Base-by-base conservation (phyloP, 1,140 invertebrate species). In the Leptopilina boulardi region DNA sequence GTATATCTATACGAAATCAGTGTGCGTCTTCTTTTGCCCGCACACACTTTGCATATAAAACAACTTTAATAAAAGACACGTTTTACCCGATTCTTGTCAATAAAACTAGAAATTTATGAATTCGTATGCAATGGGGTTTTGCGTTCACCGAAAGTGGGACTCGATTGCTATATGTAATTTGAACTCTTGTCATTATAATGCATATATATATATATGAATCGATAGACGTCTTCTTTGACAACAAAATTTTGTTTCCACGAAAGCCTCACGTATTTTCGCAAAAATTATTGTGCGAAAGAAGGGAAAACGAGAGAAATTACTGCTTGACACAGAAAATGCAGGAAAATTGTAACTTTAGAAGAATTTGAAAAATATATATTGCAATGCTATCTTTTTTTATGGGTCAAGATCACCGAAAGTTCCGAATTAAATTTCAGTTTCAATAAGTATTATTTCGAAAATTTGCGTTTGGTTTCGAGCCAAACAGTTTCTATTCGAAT, bases 61-160 rank as follows among this genome's bases (percentile, higher is more conserved):
- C 8, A 56, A 15, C 21, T 26, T 21, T 23, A n/a, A 13, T 26
- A 34, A 66, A 30, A 34, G 59, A 66, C 59, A 66, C 59, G 13
- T 66, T 30, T 30, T 26, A 59, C 23, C 15, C 59, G 15, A 66
- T 66, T n/a, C 10, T 38, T 38, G 0, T 15, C 3, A 34, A n/a
- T 34, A 66, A 30, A 66, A 34, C 59, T 66, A 66, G 59, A 38
- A 66, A 66, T 66, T 66, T 30, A 66, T 66, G 23, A 66, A 66
- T 66, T n/a, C 59, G 23, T 66, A 66, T 66, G 59, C 26, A 66
- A 66, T 66, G 23, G 59, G 59, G 59, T 66, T 66, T 66, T 15
- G 26, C 59, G 59, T 30, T 66, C 59, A 66, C 23, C 3, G 23
- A 66, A 66, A 66, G 59, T 66, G 59, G 59, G 11, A 66, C 59